Evolutionary conservation across 2,797 vertebrate genomes (phyloP).

Genomic region (Tangara arthus): DNA sequence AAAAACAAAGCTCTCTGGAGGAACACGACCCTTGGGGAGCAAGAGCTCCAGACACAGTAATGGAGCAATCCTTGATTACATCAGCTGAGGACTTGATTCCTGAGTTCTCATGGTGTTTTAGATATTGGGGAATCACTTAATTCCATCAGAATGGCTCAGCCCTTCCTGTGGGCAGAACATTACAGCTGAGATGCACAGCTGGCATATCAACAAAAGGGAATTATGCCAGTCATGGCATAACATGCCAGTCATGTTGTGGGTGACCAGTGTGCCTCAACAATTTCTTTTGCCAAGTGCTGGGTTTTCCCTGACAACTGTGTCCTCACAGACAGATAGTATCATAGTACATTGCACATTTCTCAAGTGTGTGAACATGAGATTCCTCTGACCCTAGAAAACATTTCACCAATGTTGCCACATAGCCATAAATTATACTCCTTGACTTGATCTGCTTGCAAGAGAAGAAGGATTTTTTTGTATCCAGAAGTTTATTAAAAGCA

Average conservation of each 20-base stretch:
- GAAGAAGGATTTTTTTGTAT: not conserved
- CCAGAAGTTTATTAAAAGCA: not conserved
- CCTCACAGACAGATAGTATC: not conserved
- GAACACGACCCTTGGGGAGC: not conserved
- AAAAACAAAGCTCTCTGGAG: not conserved
- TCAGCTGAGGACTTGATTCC: not conserved
- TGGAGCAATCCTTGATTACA: not conserved
- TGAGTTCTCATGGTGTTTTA: not conserved
- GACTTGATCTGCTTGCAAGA: not conserved
- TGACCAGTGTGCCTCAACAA: not conserved
- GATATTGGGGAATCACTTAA: not conserved
- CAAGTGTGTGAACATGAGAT: not conserved
- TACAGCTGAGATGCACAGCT: not conserved
- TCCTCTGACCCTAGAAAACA: not conserved
- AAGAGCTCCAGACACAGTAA: not conserved
- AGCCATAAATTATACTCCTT: not conserved
- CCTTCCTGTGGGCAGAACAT: not conserved
- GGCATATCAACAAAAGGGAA: not conserved
- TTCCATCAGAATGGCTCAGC: not conserved
- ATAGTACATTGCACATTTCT: not conserved
- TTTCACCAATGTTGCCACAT: not conserved
- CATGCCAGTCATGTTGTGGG: not conserved
- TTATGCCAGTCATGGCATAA: not conserved
- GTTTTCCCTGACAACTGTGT: not conserved
- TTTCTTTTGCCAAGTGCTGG: not conserved